Evolutionary conservation across 2,888 invertebrate species (phyloP), one percentile per base, ranked within the genome.

Genomic region (Tridacna crocea): DNA sequence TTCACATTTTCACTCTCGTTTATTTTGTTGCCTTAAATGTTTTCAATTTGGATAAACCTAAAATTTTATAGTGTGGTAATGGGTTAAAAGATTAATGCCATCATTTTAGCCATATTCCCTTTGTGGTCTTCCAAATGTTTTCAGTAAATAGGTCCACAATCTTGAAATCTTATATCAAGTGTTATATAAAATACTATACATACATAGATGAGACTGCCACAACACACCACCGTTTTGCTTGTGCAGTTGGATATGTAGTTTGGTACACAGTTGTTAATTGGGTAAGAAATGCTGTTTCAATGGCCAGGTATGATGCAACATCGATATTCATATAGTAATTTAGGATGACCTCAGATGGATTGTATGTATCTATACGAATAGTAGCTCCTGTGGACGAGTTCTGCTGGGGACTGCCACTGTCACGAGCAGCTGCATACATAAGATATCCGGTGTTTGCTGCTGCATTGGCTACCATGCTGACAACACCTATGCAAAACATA

Each of bases 351-450:
- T 61, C 48, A 36, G 85, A 81, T 11, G 92, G 90, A 10, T 88
- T 77, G 72, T 90, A 92, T 12, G 92, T 89, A 79, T 92, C 92
- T 13, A 92, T 87, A 68, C 91, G 78, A 6, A 92, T 68, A 17
- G 88, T 88, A 2, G 90, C 89, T n/a, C 88, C 83, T 6, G 88
- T 88, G 47, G 76, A 72, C 1, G 91, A 83, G 0, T 82, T 82
- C 13, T 55, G 75, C 1, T 82, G n/a, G 0, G 91, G 89, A 15
- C 55, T 80, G 12, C 92, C 92, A 11, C 82, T 78, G 76, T 92
- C 92, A 12, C 75, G 79, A 8, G 91, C 90, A 48, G 82, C 82
- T 4, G 88, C 87, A 58, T 87, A 87, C 26, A 90, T 60, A 6
- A 80, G 70, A 75, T 92, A 92, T 11, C 81, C 87, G 13, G 80